Evolutionary conservation across 2,797 vertebrate species (phyloP).

Genomic region (Smutsia gigantea): DNA sequence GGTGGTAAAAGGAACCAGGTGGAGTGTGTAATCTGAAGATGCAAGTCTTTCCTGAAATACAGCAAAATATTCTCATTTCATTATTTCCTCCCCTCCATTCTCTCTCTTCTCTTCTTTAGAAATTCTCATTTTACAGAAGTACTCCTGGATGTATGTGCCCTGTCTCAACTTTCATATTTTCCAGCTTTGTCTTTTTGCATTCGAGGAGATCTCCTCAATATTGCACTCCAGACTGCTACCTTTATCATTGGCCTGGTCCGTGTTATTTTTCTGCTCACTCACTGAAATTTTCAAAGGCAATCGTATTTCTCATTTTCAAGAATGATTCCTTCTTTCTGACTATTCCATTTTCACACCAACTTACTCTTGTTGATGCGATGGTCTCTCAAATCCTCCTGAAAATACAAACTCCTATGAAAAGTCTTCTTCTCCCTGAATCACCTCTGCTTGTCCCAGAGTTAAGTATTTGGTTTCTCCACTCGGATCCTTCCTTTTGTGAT

Average conservation of each 20-base stretch:
- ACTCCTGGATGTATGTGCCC: not conserved
- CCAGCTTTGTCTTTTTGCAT: not conserved
- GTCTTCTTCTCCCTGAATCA: not conserved
- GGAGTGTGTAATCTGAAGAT: not conserved
- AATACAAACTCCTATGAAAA: not conserved
- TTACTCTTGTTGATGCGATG: not conserved
- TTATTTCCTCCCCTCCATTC: not conserved
- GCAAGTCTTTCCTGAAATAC: not conserved
- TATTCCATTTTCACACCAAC: not conserved
- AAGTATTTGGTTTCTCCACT: not conserved
- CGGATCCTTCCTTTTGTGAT: not conserved
- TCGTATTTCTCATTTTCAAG: not conserved
- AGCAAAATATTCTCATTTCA: not conserved
- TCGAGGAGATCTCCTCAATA: not conserved
- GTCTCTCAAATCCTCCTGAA: not conserved
- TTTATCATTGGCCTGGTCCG: not conserved
- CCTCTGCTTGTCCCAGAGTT: not conserved
- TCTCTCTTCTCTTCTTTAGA: not conserved
- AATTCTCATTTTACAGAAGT: not conserved
- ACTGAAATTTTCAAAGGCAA: not conserved
- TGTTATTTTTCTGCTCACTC: constrained; percentile 3
- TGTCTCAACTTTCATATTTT: not conserved
- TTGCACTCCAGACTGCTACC: not conserved
- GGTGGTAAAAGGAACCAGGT: not conserved
- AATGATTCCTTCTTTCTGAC: not conserved